Evolutionary conservation across 2,888 invertebrate genomes (phyloP), one percentile per base, ranked within the genome.

Genomic region (Acrobasis suavella): DNA sequence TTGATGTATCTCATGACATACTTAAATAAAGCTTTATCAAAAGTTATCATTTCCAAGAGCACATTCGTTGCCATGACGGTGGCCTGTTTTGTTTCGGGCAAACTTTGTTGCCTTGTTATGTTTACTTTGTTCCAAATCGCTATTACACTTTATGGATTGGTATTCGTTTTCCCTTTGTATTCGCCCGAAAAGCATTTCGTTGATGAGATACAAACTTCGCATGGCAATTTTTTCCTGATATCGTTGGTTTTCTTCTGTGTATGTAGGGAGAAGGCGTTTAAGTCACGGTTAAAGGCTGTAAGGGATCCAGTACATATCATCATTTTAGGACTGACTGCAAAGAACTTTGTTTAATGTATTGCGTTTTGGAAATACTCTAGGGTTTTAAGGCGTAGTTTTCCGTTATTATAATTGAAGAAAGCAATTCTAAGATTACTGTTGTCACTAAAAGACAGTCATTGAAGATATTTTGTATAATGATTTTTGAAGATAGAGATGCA

Each of bases 61-160:
- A 80, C 76, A 82, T 83, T 80, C 75, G 81, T 81, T 81, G 77
- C 75, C 74, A 73, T 73, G 71, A 73, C 78, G 78, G 79, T 76
- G 74, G 78, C 76, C 83, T 86, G 85, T 75, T 85, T 87, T 85
- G 85, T 87, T 86, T 86, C 83, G 70, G 66, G 65, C 64, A 75
- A 88, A 86, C 83, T 87, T 85, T 82, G 81, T 82, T 78, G 75
- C 72, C 70, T 72, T 78, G 77, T 76, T 78, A 82, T 77, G 77
- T 84, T 80, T 82, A 78, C 77, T 79, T 79, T 75, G 74, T 77
- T 72, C 72, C 69, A 73, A 84, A 80, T 81, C 74, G 79, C 75
- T 80, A 75, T 73, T 75, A 82, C 76, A 77, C 72, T 80, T 80
- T 83, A 82, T 80, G 73, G 72, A 84, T 82, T 80, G 78, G 74